Evolutionary conservation across 2,113 vertebrate genomes (phyloP).

Genomic region (Leptobrachium leishanense): DNA sequence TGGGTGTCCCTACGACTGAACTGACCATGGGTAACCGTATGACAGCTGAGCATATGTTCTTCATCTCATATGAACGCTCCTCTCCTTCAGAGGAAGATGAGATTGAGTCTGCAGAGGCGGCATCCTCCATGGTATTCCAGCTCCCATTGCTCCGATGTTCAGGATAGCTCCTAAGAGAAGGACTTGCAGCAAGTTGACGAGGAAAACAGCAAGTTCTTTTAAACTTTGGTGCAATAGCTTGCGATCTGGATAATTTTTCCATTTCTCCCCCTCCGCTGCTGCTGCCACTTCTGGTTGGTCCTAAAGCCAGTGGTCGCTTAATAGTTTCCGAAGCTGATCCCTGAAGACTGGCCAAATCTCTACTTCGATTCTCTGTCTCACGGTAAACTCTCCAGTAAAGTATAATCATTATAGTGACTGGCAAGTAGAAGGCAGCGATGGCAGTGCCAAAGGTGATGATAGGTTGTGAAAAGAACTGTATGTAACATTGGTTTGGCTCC

Average conservation of each 20-base stretch:
- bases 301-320: neutral
- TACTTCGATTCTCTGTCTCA: slow-evolving; percentile 70
- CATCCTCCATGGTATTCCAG: slow-evolving; percentile 66
- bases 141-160: slow-evolving; percentile 56
- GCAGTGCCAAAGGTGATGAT: slow-evolving; percentile 75
- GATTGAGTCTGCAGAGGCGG: slow-evolving; percentile 63
- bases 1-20: slow-evolving; percentile 45
- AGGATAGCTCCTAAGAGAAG: slow-evolving; percentile 33
- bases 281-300: slow-evolving; percentile 65
- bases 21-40: slow-evolving; percentile 64
- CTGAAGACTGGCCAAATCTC: slow-evolving; percentile 67
- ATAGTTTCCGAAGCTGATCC: slow-evolving; percentile 59
- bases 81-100: slow-evolving; percentile 66
- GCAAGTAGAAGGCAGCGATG: slow-evolving; percentile 77
- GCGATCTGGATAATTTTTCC: slow-evolving; percentile 15
- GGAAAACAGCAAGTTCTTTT: slow-evolving; percentile 54
- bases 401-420: slow-evolving; percentile 73
- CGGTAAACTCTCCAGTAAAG: slow-evolving; percentile 78
- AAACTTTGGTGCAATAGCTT: slow-evolving; percentile 42
- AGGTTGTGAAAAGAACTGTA: slow-evolving; percentile 72
- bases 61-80: slow-evolving; percentile 61
- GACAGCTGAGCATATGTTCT: slow-evolving; percentile 40
- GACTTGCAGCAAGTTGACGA: neutral
- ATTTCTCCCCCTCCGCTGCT: slow-evolving; percentile 56
- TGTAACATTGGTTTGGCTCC: slow-evolving; percentile 62